Evolutionary conservation across 2,888 invertebrate genomes (phyloP).

Genomic region (Melanostoma scalare): DNA sequence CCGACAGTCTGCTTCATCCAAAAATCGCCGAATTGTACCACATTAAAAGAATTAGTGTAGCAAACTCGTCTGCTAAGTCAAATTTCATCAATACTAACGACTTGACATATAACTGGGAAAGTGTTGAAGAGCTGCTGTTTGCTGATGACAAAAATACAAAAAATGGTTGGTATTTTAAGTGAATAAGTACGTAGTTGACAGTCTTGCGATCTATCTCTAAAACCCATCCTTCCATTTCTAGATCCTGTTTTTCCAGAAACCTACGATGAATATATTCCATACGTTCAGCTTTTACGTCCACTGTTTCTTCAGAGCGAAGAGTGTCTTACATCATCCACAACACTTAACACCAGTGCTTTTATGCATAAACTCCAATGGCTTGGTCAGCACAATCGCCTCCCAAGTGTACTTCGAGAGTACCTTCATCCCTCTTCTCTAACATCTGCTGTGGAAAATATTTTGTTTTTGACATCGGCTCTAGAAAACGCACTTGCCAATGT

Average conservation of each 20-base stretch:
- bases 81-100: slow-evolving; percentile 45
- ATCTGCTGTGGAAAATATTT: slow-evolving; percentile 73
- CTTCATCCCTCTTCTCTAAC: slow-evolving; percentile 38
- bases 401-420: slow-evolving; percentile 25
- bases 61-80: not conserved
- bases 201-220: not conserved
- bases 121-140: slow-evolving; percentile 22
- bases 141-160: not conserved
- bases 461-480: slow-evolving; percentile 76
- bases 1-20: slow-evolving; percentile 52
- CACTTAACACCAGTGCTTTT: not conserved
- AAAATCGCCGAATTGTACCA: slow-evolving; percentile 62
- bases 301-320: slow-evolving; percentile 20
- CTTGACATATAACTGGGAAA: slow-evolving; percentile 47
- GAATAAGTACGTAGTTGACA: not conserved
- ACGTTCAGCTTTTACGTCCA: slow-evolving; percentile 24
- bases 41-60: not conserved
- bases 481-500: slow-evolving; percentile 77
- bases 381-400: slow-evolving; percentile 10
- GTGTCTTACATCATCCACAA: not conserved
- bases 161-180: not conserved
- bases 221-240: not conserved
- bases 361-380: slow-evolving; percentile 36
- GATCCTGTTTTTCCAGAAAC: slow-evolving; percentile 29
- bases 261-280: slow-evolving; percentile 38